Conservation (phyloP, 2,888 invertebrate species). For the Erebia epiphron region DNA sequence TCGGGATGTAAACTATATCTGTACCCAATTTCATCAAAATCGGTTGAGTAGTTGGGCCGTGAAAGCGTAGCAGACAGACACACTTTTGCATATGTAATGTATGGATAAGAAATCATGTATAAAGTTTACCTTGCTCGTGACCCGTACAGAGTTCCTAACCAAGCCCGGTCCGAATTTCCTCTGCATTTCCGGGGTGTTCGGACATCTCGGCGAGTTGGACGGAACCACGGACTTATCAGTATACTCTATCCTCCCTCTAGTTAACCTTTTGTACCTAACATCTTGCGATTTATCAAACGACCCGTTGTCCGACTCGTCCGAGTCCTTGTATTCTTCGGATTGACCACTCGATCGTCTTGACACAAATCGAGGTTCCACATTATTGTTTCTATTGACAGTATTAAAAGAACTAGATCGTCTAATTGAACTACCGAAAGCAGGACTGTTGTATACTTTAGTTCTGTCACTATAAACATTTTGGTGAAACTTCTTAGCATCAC, state of each 20-base stretch:
- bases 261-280: conserved; percentile 86
- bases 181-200: conserved; percentile 85
- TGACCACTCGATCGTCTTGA: conserved; percentile 66
- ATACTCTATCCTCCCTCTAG: conserved; percentile 85
- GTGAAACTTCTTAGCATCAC: conserved; percentile 61
- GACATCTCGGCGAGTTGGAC: conserved; percentile 79
- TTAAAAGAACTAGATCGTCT: conserved; percentile 87
- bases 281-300: conserved; percentile 69
- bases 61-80: too few species aligned
- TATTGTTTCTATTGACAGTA: conserved; percentile 76
- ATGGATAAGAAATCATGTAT: too few species aligned
- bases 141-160: conserved; percentile 69
- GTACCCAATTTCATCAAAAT: too few species aligned
- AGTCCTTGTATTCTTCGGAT: conserved; percentile 66
- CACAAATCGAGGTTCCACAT: conserved; percentile 60
- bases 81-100: too few species aligned
- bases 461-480: conserved; percentile 62
- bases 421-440: conserved; percentile 75
- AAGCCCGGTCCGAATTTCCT: conserved; percentile 82
- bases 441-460: conserved; percentile 50
- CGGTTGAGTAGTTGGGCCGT: too few species aligned
- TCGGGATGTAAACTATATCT: too few species aligned
- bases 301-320: conserved; percentile 75
- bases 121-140: conserved; percentile 53
- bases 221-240: conserved; percentile 75